Evolutionary conservation across 2,888 invertebrate species (phyloP).

Genomic region (Trichogramma evanescens): DNA sequence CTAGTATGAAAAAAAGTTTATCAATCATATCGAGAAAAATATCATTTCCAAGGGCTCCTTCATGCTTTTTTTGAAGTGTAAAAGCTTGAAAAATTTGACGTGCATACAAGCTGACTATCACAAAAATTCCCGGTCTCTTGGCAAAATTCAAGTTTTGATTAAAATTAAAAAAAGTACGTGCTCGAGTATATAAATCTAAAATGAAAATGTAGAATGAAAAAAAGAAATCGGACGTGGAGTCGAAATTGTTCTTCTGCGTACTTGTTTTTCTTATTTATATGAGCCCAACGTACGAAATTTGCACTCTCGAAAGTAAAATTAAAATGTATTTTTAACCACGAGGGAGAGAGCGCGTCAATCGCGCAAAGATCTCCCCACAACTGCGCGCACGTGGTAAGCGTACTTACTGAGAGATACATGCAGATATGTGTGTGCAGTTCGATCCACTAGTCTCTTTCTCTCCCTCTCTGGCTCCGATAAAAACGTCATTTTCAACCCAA

Average conservation of each 20-base stretch:
- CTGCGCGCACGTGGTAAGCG: background rate
- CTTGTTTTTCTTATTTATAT: background rate
- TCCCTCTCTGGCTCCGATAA: background rate
- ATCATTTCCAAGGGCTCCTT: no score
- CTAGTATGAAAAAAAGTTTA: no score
- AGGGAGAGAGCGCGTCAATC: background rate
- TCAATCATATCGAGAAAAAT: no score
- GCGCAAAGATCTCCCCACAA: slow-evolving; percentile 13
- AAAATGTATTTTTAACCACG: slow-evolving; percentile 15
- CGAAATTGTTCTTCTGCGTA: background rate
- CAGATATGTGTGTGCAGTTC: no score
- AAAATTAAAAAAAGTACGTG: no score
- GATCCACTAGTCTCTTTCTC: no score
- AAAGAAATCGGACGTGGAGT: background rate
- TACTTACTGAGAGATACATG: no score
- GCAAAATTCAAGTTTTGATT: no score
- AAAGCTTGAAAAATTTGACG: no score
- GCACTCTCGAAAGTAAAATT: slow-evolving; percentile 5
- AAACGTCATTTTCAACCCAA: slow-evolving; percentile 19
- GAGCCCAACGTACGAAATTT: slow-evolving; percentile 2
- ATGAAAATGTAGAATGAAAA: background rate
- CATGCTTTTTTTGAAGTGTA: no score
- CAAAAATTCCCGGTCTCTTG: no score
- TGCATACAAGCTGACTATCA: no score
- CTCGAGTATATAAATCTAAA: background rate